Evolutionary conservation across 2,888 invertebrate genomes (phyloP).

Genomic region (Pristionchus entomophagus): DNA sequence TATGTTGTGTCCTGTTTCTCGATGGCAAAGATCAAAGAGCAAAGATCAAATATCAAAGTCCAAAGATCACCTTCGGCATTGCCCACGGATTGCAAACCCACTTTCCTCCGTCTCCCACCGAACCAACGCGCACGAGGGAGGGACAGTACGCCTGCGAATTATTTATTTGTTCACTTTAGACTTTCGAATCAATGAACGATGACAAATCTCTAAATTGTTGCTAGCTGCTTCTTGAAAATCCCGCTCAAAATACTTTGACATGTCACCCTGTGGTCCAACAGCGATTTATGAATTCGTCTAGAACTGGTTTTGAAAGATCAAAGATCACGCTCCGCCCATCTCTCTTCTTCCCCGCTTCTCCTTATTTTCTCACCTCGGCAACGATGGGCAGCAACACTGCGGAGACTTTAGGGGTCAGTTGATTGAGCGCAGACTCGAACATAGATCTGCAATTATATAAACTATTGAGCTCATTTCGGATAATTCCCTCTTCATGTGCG

Average conservation of each 20-base stretch:
- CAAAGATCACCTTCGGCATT: neutral
- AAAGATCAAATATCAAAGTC: neutral
- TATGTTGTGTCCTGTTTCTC: no score
- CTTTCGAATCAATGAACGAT: neutral
- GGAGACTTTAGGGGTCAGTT: neutral
- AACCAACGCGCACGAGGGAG: conserved; percentile 32
- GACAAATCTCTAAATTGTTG: neutral
- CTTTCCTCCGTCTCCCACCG: conserved; percentile 35
- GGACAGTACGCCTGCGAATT: conserved; percentile 17
- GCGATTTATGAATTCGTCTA: neutral
- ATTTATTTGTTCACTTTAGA: no score
- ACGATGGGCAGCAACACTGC: neutral
- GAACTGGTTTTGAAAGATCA: neutral
- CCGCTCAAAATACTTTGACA: neutral
- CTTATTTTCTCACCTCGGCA: neutral
- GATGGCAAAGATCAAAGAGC: no score
- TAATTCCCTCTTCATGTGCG: no score
- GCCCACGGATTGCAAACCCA: conserved; percentile 44
- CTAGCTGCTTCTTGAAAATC: neutral
- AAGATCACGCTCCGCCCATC: neutral
- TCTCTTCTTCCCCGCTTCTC: no score
- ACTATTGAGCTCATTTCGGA: no score
- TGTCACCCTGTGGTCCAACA: neutral
- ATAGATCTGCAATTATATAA: neutral
- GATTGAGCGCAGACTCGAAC: neutral